A percentile compares a stretch with the other conserved stretches of the same genome.
Conservation (phyloP, 2,888 invertebrate species). For the Eupithecia insigniata region DNA sequence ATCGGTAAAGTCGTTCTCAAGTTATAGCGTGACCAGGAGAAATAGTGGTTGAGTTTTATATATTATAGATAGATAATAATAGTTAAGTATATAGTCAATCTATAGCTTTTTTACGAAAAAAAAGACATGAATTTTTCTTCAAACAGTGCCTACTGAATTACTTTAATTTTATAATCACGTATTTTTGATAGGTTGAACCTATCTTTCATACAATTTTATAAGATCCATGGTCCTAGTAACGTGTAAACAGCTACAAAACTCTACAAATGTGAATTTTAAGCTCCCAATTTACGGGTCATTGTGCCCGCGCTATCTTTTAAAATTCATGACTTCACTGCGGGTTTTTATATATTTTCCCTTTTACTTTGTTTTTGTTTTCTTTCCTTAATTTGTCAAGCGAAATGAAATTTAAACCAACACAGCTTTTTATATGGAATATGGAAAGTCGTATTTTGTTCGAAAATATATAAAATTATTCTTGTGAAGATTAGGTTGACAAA, state of each 20-base stretch:
- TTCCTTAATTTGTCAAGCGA: conserved; percentile 38
- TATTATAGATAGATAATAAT: no score
- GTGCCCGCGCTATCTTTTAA: conserved; percentile 40
- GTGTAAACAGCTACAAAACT: conserved; percentile 19
- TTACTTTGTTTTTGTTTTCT: conserved; percentile 39
- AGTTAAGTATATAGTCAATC: no score
- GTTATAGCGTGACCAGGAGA: no score
- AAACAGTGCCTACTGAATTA: background rate
- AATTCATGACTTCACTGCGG: conserved; percentile 41
- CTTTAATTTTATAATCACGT: background rate
- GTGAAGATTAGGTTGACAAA: background rate
- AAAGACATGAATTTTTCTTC: background rate
- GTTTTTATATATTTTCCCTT: conserved; percentile 34
- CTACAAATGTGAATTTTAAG: conserved; percentile 44
- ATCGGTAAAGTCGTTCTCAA: no score
- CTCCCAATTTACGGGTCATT: conserved; percentile 45
- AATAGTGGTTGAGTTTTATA: no score
- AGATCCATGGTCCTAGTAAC: background rate
- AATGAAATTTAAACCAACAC: conserved; percentile 30
- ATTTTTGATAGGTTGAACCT: background rate
- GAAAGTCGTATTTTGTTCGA: conserved; percentile 12
- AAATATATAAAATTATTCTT: conserved; percentile 4
- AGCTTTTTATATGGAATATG: conserved; percentile 24
- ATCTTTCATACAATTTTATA: background rate
- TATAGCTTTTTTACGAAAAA: background rate